These are phyloP conservation scores for Speoplatyrhinus poulsoni DNA, from an alignment of 2,113 vertebrate genomes.

Conservation along the genomic window DNA sequence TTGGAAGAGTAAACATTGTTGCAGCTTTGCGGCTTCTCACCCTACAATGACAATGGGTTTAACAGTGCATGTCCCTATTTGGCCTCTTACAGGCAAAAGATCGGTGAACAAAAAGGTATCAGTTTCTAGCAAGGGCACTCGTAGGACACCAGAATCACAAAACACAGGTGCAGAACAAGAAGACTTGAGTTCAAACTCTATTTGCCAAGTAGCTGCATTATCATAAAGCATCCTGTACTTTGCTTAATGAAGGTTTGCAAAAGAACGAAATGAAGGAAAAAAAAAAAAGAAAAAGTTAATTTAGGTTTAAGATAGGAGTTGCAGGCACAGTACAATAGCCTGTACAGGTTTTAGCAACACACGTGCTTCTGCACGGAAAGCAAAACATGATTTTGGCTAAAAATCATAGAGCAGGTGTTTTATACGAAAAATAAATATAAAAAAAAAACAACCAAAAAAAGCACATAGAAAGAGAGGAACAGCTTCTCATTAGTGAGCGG, in stretches of 20 bases:
- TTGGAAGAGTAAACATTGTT: neutral
- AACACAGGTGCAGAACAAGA: slow-evolving; percentile 33
- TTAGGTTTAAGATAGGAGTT: too few species aligned
- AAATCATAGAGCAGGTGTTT: slow-evolving; percentile 1
- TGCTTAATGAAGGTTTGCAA: too few species aligned
- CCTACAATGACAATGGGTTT: slow-evolving; percentile 14
- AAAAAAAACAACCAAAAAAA: slow-evolving; percentile 24
- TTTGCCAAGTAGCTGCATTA: too few species aligned
- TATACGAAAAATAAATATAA: slow-evolving; percentile 3
- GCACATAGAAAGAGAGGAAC: slow-evolving; percentile 33
- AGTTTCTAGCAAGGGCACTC: slow-evolving; percentile 68
- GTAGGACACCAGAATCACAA: slow-evolving; percentile 32
- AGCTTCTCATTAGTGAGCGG: slow-evolving; percentile 53
- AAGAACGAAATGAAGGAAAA: too few species aligned
- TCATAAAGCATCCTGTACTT: too few species aligned
- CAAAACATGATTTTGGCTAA: slow-evolving; percentile 13
- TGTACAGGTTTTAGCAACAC: neutral
- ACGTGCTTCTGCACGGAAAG: neutral
- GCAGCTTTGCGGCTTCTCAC: slow-evolving; percentile 16
- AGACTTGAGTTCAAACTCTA: too few species aligned
- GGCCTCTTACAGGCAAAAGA: slow-evolving; percentile 40
- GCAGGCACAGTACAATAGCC: neutral
- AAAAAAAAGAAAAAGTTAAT: too few species aligned
- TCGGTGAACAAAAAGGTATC: slow-evolving; percentile 63
- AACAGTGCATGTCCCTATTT: slow-evolving; percentile 55